Evolutionary conservation across 2,888 invertebrate species (phyloP).

Genomic region (Caenorhabditis sp.): DNA sequence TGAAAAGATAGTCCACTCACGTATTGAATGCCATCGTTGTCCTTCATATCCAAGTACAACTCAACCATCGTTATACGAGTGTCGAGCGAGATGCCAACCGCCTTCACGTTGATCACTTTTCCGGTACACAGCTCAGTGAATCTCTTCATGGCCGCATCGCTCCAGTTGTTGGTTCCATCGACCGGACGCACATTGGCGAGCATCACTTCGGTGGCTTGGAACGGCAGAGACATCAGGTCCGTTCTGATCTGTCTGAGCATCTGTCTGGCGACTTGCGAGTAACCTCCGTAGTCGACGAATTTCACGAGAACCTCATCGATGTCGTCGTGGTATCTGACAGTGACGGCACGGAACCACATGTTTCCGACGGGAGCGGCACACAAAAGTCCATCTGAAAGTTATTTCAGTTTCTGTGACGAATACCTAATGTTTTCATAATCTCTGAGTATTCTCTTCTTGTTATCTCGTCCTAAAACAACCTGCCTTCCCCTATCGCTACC

Average conservation of each 20-base stretch:
- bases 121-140: conserved; percentile 69
- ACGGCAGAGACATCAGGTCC: conserved; percentile 94
- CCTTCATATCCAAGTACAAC: conserved; percentile 59
- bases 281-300: conserved; percentile 96
- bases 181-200: conserved; percentile 90
- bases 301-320: conserved; percentile 86
- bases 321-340: conserved; percentile 84
- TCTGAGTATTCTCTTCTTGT: neutral
- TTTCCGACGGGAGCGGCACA: conserved; percentile 89
- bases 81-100: conserved; percentile 73
- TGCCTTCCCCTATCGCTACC: neutral
- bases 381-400: conserved; percentile 86
- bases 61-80: conserved; percentile 77
- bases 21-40: conserved; percentile 36
- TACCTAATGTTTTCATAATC: neutral
- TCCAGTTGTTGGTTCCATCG: conserved; percentile 81
- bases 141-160: conserved; percentile 67
- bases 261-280: conserved; percentile 86
- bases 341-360: conserved; percentile 92
- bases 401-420: neutral
- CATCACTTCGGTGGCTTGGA: conserved; percentile 96
- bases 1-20: conserved; percentile 18
- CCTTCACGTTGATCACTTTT: conserved; percentile 71
- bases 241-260: conserved; percentile 91
- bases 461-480: conserved; percentile 7